Conservation (phyloP, 2,888 invertebrate genomes). For the Baronia brevicornis region DNA sequence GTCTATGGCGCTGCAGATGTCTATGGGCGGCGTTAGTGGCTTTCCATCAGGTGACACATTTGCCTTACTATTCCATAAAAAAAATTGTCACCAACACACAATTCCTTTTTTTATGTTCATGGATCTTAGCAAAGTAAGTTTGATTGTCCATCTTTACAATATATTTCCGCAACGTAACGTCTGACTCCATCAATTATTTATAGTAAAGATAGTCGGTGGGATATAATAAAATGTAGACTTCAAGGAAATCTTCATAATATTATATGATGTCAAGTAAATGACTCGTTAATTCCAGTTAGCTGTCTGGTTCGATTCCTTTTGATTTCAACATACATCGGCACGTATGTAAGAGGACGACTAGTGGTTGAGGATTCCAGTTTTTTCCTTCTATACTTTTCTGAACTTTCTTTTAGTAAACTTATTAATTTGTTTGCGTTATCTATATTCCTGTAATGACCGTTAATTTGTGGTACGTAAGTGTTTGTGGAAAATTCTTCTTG, state of each 20-base stretch:
- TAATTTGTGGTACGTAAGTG: constrained; percentile 57
- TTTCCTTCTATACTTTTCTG: constrained; percentile 44
- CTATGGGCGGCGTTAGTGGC: too few relatives aligned
- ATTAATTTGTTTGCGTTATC: constrained; percentile 38
- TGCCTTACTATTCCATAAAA: too few relatives aligned
- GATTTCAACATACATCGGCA: constrained; percentile 56
- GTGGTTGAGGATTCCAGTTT: constrained; percentile 43
- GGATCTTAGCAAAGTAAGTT: too few relatives aligned
- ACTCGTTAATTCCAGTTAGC: constrained; percentile 13
- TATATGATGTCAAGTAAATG: constrained; percentile 7
- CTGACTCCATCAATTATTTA: too few relatives aligned
- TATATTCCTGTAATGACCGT: constrained; percentile 57
- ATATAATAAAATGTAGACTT: constrained; percentile 12
- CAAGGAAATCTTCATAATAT: constrained; percentile 5
- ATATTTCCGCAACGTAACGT: constrained; percentile 20
- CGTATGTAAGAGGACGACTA: constrained; percentile 35
- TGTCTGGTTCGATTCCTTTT: constrained; percentile 42
- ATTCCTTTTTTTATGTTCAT: too few relatives aligned
- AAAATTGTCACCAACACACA: too few relatives aligned
- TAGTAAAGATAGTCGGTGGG: constrained; percentile 23
- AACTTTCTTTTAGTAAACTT: constrained; percentile 31
- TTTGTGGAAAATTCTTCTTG: constrained; percentile 27
- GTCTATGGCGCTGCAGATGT: too few relatives aligned
- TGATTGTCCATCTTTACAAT: too few relatives aligned
- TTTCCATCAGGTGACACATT: too few relatives aligned